Conservation (phyloP, 1,140 invertebrate species). For the Mylabris phalerata region DNA sequence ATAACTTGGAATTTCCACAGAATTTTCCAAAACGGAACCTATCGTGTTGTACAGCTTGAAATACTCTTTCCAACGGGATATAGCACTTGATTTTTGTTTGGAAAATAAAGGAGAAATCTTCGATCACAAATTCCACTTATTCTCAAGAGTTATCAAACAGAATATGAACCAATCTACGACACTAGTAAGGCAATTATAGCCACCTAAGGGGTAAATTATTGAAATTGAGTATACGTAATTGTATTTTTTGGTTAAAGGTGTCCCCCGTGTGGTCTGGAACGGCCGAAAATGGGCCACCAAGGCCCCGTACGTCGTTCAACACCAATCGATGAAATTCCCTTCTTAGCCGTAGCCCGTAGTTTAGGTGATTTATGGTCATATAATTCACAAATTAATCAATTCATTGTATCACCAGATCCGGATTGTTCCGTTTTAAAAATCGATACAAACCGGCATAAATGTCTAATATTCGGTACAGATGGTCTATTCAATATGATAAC, state of each 20-base stretch:
- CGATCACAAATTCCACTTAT: too few relatives aligned
- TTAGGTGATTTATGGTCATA: conserved; percentile 97
- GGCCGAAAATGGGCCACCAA: conserved; percentile 69
- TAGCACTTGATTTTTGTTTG: too few relatives aligned
- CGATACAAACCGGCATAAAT: conserved; percentile 71
- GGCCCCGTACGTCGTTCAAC: conserved; percentile 79
- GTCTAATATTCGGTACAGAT: conserved; percentile 92
- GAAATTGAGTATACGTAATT: too few relatives aligned
- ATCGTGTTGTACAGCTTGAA: too few relatives aligned
- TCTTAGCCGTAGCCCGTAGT: conserved; percentile 90
- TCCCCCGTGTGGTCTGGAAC: conserved; percentile 96
- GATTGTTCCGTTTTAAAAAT: conserved; percentile 85
- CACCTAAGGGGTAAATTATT: neutral
- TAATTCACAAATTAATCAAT: conserved; percentile 80
- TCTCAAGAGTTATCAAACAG: too few relatives aligned
- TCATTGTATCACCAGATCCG: conserved; percentile 95
- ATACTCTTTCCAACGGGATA: too few relatives aligned
- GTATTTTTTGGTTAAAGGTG: conserved; percentile 44
- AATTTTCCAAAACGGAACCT: too few relatives aligned
- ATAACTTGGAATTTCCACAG: too few relatives aligned
- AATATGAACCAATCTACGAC: too few relatives aligned
- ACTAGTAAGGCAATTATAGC: too few relatives aligned
- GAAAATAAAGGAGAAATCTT: too few relatives aligned
- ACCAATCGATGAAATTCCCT: conserved; percentile 90
- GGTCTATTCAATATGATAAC: conserved; percentile 95